Evolutionary conservation across 2,113 vertebrate species (phyloP).

Genomic region (Poicephalus gulielmi): DNA sequence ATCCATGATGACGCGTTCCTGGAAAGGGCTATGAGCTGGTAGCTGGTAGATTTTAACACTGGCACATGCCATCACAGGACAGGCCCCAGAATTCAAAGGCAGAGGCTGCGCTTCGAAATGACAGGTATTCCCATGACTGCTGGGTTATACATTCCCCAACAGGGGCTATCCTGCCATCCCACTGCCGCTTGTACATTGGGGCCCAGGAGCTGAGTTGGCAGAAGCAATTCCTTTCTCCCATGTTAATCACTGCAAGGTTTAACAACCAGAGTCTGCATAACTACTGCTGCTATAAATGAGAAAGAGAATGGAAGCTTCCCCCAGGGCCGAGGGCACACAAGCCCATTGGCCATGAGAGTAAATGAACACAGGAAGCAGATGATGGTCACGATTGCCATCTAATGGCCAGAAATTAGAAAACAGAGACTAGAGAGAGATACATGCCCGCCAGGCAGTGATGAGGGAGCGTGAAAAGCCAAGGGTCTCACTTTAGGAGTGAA

Average conservation of each 20-base stretch:
- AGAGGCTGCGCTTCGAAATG: background rate
- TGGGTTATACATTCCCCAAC: background rate
- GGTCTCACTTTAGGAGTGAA: background rate
- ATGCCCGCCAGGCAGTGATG: rapidly evolving
- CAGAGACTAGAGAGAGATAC: rapidly evolving
- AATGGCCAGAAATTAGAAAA: background rate
- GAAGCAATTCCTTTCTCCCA: background rate
- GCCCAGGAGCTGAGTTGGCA: background rate
- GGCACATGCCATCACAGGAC: background rate
- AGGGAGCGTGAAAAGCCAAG: background rate
- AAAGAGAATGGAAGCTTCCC: background rate
- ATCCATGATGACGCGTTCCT: background rate
- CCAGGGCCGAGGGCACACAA: rapidly evolving
- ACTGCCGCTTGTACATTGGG: background rate
- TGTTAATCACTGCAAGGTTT: background rate
- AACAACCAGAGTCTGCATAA: background rate
- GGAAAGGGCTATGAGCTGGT: background rate
- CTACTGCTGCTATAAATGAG: background rate
- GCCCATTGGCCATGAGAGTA: background rate
- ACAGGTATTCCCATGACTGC: background rate
- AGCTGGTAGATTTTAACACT: background rate
- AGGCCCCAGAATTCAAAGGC: background rate
- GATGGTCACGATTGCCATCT: conserved; percentile 7
- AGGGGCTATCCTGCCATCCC: background rate
- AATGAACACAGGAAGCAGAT: rapidly evolving